Evolutionary conservation across 2,797 vertebrate genomes (phyloP).

Genomic region (Limnodromus scolopaceus): DNA sequence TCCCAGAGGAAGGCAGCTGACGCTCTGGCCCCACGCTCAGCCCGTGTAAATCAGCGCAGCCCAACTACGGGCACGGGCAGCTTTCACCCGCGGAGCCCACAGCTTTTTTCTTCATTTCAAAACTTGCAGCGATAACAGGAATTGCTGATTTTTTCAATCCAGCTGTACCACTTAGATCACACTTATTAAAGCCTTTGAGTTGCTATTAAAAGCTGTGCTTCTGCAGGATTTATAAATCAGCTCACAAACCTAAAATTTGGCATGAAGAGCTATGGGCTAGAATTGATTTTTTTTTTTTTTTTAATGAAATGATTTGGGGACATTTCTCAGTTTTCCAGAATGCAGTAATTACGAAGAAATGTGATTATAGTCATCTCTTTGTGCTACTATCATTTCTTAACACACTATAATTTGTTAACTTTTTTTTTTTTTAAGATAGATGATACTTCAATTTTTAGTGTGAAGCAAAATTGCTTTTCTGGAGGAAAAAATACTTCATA

Average conservation of each 20-base stretch:
- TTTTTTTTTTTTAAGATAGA: background rate
- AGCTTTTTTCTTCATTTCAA: background rate
- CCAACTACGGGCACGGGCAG: background rate
- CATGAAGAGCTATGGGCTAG: background rate
- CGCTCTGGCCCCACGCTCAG: rapidly evolving
- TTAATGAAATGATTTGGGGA: slow-evolving; percentile 55
- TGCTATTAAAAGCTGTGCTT: slow-evolving; percentile 48
- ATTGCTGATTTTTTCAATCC: background rate
- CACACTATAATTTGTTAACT: slow-evolving; percentile 40
- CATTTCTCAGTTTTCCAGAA: slow-evolving; percentile 34
- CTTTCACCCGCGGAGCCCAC: background rate
- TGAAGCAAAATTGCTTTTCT: slow-evolving; percentile 30
- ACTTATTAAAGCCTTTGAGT: slow-evolving; percentile 10
- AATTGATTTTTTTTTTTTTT: slow-evolving; percentile 20
- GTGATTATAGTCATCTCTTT: slow-evolving; percentile 50
- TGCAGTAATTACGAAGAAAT: slow-evolving; percentile 32
- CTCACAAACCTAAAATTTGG: slow-evolving; percentile 17
- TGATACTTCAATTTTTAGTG: slow-evolving; percentile 29
- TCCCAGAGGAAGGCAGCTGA: rapidly evolving
- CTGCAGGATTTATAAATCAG: slow-evolving; percentile 40
- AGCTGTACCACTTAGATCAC: slow-evolving; percentile 19
- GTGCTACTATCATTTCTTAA: slow-evolving; percentile 37
- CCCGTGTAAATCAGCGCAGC: background rate
- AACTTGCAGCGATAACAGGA: background rate
- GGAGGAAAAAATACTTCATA: slow-evolving; percentile 9